Conservation (phyloP, 2,113 vertebrate genomes). For the Lathamus discolor region DNA sequence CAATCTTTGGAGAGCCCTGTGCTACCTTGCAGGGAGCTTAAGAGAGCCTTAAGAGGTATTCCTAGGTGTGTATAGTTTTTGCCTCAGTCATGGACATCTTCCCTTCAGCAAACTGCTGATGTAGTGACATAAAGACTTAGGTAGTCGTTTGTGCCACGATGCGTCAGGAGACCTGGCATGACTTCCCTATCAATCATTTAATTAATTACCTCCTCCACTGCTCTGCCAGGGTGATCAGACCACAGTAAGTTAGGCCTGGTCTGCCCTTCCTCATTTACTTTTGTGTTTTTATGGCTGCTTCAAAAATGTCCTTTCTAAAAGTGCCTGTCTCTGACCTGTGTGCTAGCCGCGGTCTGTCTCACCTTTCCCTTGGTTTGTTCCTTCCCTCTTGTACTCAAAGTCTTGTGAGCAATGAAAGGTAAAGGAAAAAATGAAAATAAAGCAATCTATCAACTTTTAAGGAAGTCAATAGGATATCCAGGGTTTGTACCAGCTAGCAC, state of each 20-base stretch:
- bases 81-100: neutral
- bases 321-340: rapidly evolving
- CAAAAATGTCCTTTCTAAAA: neutral
- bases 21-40: neutral
- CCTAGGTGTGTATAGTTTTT: neutral
- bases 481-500: neutral
- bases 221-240: neutral
- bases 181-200: neutral
- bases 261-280: neutral
- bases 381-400: neutral
- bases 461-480: neutral
- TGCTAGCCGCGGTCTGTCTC: neutral
- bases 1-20: neutral
- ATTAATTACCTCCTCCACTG: neutral
- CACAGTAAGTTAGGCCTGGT: neutral
- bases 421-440: neutral
- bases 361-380: neutral
- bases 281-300: neutral
- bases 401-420: neutral
- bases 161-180: neutral
- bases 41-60: neutral
- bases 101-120: neutral
- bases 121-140: neutral
- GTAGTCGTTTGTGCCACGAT: neutral
- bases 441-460: neutral